Evolutionary conservation across 92 coral and sea anemone species (phyloP), one percentile per base, ranked within the genome.

Genomic region (Bergia sp.): DNA sequence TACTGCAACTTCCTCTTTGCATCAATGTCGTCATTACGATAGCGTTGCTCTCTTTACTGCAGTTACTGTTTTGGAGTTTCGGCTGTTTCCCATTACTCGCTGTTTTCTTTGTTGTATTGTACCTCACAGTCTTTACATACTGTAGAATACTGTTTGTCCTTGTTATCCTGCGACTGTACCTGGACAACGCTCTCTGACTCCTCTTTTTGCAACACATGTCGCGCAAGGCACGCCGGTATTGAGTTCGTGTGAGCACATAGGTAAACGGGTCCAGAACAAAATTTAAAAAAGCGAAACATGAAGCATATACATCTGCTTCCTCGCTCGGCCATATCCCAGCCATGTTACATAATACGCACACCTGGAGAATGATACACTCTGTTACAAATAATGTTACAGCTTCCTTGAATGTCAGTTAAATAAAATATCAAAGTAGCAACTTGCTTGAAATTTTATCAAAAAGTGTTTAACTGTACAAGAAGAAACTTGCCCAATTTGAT

Each of bases 221-320:
- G 36, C 83, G 83, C 67, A 79, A 79, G 15, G 83, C 83, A 12
- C 37, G 83, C 49, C 66, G 66, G 83, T 79, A 79, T 37, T 79
- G 83, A 43, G 43, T 79, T 29, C 83, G 83, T 47, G 83, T 79
- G 21, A 79, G 83, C 13, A 79, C 83, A 49, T 79, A 79, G 18
- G 83, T 79, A 39, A 79, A 79, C 0, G 83, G 83, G 7, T 79
- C 83, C 43, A 79, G 43, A 6, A 79, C 83, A n/a, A 79, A 79
- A 21, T 79, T 79, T 3, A 79, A 44, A 11, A 79, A 39, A 11
- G 83, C 83, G 0, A 79, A 8, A 50, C 83, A 69, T 10, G 83
- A 79, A 1, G 83, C 53, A 20, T 50, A 43, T 8, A 79, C 3
- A 20, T 79, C 83, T 36, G 69, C 67, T 7, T 7, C 20, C 49